These are phyloP conservation scores for Podarcis cretensis DNA, from an alignment of 2,113 vertebrate genomes.

Conservation along the genomic window DNA sequence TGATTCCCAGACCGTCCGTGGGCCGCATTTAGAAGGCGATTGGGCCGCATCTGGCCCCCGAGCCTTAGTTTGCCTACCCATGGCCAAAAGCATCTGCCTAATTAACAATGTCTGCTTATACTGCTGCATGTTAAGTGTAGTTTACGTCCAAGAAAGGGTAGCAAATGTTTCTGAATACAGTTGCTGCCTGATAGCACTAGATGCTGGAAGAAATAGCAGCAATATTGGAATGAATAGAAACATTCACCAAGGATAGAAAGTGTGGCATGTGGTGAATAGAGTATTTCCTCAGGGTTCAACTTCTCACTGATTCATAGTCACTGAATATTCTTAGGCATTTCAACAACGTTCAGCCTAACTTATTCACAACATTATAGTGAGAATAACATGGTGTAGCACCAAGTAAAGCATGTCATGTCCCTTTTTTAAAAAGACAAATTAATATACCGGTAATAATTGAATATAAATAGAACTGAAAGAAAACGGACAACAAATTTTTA, in stretches of 20 bases:
- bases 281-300: neutral
- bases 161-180: neutral
- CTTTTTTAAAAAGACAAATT: neutral
- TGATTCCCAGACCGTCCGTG: no score
- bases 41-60: no score
- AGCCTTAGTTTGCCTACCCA: no score
- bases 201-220: neutral
- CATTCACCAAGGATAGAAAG: neutral
- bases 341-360: neutral
- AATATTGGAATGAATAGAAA: neutral
- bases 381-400: neutral
- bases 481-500: no score
- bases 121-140: neutral
- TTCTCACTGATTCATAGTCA: neutral
- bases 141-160: neutral
- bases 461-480: no score
- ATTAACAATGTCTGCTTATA: neutral
- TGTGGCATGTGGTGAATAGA: neutral
- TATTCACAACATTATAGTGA: neutral
- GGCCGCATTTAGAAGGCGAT: no score
- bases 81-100: neutral
- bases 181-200: neutral
- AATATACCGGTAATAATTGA: neutral
- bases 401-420: neutral
- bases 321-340: neutral